Conservation (phyloP, 2,888 invertebrate species). For the Philereme vetulata region DNA sequence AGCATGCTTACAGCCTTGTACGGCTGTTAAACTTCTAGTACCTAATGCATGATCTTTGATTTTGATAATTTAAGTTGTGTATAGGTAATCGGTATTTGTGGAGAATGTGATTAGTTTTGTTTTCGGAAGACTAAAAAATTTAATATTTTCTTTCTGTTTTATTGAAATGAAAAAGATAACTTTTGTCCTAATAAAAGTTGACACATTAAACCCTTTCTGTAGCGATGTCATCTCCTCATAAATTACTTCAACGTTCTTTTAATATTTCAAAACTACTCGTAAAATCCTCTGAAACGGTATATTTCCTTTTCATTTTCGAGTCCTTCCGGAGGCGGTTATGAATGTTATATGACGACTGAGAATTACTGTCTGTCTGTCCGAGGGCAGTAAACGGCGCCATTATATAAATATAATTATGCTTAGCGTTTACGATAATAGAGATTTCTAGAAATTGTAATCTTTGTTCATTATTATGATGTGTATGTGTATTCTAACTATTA, state of each 20-base stretch:
- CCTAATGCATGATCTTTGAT: too few relatives aligned
- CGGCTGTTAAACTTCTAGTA: too few relatives aligned
- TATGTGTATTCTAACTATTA: background rate
- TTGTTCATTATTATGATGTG: constrained; percentile 4
- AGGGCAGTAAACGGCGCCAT: constrained; percentile 30
- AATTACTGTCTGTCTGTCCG: constrained; percentile 37
- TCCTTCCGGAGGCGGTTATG: constrained; percentile 57
- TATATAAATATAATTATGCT: constrained; percentile 35
- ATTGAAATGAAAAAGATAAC: too few relatives aligned
- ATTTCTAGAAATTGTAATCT: constrained; percentile 16
- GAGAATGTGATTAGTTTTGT: too few relatives aligned
- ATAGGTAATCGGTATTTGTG: too few relatives aligned
- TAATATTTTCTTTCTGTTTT: too few relatives aligned
- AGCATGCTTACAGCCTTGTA: too few relatives aligned
- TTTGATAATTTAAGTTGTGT: too few relatives aligned
- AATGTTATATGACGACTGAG: constrained; percentile 53
- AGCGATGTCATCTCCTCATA: constrained; percentile 35
- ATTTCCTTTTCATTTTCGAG: constrained; percentile 55
- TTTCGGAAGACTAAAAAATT: too few relatives aligned
- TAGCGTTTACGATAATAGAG: constrained; percentile 17
- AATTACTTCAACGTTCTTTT: constrained; percentile 31
- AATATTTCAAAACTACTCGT: constrained; percentile 33
- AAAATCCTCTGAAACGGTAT: constrained; percentile 41
- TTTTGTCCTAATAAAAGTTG: too few relatives aligned
- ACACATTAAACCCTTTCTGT: constrained; percentile 9